Evolutionary conservation across 2,888 invertebrate species (phyloP), one percentile per base, ranked within the genome.

Genomic region (Leptinotarsa juncta): DNA sequence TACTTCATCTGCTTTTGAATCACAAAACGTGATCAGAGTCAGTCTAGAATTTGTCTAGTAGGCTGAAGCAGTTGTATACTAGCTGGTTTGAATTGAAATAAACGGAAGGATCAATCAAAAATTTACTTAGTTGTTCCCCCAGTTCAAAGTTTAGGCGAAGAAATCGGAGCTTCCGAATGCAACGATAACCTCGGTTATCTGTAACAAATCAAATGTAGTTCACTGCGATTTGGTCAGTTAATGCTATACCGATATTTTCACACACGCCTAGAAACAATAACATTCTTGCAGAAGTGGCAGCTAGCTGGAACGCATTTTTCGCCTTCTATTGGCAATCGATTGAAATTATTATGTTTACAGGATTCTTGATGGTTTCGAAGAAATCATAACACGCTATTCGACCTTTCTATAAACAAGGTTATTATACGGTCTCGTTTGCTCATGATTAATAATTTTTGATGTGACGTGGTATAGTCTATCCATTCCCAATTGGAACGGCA

Each of bases 221-320:
- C 62, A 10, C 15, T 57, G 14, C n/a, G 57, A 57, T 57, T 62
- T 32, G 62, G 62, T 62, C 32, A n/a, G 62, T 62, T 62, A 62
- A 26, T 26, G 62, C 10, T 18, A n/a, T 26, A n/a, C n/a, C 26
- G 10, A 26, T 26, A 62, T 62, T 62, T 62, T 62, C 32, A 62
- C 16, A 62, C 32, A 62, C 32, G 32, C 62, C 62, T 20, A 16
- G 32, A 32, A 62, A 62, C 60, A 55, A 57, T 23, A 57, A 57
- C 55, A 57, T 57, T 57, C 55, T 57, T 57, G 55, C 14, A 20
- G 55, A 3, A 57, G 55, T 20, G 3, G 55, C 55, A 14, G 20
- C 12, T 57, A 20, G 55, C 23, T 57, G 55, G 55, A 62, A 32
- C 32, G 16, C 62, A 62, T 62, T 62, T 62, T 32, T 32, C 62